Evolutionary conservation across 2,113 vertebrate species (phyloP).

Genomic region (Struthio camelus): DNA sequence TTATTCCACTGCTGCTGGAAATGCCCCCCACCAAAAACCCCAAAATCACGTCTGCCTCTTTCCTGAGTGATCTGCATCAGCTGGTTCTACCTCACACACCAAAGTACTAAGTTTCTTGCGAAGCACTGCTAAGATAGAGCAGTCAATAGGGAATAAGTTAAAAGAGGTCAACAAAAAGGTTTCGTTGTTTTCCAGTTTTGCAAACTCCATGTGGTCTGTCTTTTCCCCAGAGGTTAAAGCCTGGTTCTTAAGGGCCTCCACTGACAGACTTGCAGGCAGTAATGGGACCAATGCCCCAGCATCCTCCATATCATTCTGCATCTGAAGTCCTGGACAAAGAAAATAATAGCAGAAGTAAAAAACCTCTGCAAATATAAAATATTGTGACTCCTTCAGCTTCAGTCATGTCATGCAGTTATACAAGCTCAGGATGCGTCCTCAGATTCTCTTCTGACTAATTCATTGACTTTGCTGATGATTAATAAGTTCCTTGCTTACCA

Average conservation of each 20-base stretch:
- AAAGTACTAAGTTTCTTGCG: not conserved
- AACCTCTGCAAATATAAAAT: not conserved
- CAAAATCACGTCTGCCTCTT: too few relatives aligned
- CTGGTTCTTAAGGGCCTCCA: not conserved
- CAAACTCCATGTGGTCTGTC: not conserved
- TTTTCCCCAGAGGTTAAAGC: not conserved
- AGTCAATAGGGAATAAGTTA: not conserved
- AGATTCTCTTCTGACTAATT: not conserved
- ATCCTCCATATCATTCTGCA: not conserved
- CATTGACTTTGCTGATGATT: not conserved
- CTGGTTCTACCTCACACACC: not conserved
- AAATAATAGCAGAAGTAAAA: not conserved
- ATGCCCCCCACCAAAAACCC: too few relatives aligned
- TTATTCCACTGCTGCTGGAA: too few relatives aligned
- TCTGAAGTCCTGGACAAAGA: not conserved
- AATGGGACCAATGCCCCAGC: not conserved
- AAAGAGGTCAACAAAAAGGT: not conserved
- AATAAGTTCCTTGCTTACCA: not conserved
- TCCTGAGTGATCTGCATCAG: too few relatives aligned
- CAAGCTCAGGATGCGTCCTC: not conserved
- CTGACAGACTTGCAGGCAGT: not conserved
- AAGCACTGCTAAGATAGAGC: not conserved
- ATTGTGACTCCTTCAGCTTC: not conserved
- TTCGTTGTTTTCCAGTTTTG: not conserved
- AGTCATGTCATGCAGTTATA: not conserved